Evolutionary conservation across 2,888 invertebrate genomes (phyloP), one percentile per base, ranked within the genome.

Genomic region (Sceliomorpha sp.): DNA sequence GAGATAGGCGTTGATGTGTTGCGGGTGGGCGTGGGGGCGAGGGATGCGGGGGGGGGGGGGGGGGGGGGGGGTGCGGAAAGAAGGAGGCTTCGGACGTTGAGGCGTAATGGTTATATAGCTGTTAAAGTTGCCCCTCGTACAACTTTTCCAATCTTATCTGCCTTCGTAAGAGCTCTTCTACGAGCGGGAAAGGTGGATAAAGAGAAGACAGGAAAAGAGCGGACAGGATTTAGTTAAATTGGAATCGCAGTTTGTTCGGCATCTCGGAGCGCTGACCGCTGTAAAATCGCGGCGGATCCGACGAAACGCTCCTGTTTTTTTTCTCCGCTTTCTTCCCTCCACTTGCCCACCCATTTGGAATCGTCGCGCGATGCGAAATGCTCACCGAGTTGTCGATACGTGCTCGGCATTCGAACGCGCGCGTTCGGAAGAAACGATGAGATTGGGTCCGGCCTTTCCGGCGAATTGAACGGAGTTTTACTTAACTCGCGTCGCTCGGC

Each of bases 71-170:
- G n/a, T n/a, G n/a, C n/a, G n/a, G n/a, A n/a, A n/a, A n/a, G n/a
- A n/a, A n/a, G n/a, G n/a, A n/a, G n/a, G n/a, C n/a, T n/a, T n/a
- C n/a, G n/a, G n/a, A n/a, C n/a, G n/a, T n/a, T n/a, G n/a, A n/a
- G n/a, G 24, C 73, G 82, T 85, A 86, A 85, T 85, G 86, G 86
- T 85, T 86, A 86, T 85, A 85, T 81, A 84, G 85, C 85, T 79
- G 85, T 85, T 85, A 85, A 85, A 84, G 80, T 84, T 80, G 81
- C 80, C 86, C 88, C 88, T 89, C 87, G 85, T 88, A 88, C 89
- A 89, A 89, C 89, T 89, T 89, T 89, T 89, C 89, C 89, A 89
- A 89, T 89, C 89, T 89, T 89, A 89, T 89, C 89, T 89, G 84
- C 88, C 86, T 40, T 14, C 88, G 88, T 86, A 88, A 88, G 87